Conservation (phyloP, 2,797 vertebrate genomes). For the Agapornis canus region DNA sequence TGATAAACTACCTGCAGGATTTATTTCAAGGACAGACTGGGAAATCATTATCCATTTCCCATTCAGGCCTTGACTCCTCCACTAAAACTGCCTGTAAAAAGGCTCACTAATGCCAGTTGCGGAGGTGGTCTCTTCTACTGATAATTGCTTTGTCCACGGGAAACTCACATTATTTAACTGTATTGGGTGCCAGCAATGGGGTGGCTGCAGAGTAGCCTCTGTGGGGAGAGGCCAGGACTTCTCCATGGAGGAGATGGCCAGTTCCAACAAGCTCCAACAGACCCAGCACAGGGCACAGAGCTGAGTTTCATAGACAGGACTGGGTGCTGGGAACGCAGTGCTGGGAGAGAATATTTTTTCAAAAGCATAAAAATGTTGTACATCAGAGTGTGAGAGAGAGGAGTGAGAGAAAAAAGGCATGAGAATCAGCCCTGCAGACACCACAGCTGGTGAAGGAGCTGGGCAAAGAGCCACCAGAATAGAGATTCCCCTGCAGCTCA, state of each 20-base stretch:
- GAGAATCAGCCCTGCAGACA: neutral
- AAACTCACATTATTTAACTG: neutral
- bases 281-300: rapidly evolving
- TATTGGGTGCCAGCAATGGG: rapidly evolving
- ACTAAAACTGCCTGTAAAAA: neutral
- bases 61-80: neutral
- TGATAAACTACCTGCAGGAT: neutral
- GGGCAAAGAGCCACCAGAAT: rapidly evolving
- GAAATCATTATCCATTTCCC: neutral
- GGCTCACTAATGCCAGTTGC: neutral
- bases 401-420: neutral
- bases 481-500: neutral
- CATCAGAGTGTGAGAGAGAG: neutral
- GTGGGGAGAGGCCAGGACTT: rapidly evolving
- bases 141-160: neutral
- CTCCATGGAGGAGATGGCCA: rapidly evolving
- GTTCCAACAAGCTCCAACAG: rapidly evolving
- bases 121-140: neutral
- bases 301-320: neutral
- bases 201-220: rapidly evolving
- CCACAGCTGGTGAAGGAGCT: neutral
- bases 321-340: neutral
- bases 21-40: neutral
- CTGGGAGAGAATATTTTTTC: rapidly evolving
- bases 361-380: neutral